A percentile compares a stretch with the other conserved stretches of the same genome.
These are phyloP conservation scores for Habropoda laboriosa DNA, from an alignment of 1,140 invertebrate species.

Conservation along the genomic window DNA sequence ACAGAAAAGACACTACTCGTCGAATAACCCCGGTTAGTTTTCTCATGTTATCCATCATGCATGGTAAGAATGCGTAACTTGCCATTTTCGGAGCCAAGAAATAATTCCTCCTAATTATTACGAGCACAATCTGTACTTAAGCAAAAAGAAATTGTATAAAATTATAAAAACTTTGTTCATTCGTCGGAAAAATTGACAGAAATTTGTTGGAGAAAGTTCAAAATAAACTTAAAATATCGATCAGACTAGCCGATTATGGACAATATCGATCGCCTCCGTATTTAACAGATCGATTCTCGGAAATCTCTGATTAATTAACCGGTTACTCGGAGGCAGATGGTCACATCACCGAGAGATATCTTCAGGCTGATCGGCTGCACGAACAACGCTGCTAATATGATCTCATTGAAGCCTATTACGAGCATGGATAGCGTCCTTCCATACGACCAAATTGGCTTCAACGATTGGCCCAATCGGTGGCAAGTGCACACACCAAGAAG, in stretches of 20 bases:
- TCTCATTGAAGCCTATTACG: conserved; percentile 43
- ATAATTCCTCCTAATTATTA: too few relatives aligned
- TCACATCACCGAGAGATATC: not conserved
- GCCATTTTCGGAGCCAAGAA: too few relatives aligned
- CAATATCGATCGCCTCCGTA: not conserved
- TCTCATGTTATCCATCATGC: too few relatives aligned
- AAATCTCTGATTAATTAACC: conserved; percentile 8
- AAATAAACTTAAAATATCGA: too few relatives aligned
- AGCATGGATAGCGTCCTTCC: not conserved
- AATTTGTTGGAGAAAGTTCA: too few relatives aligned
- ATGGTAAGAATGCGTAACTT: too few relatives aligned
- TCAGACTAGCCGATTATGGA: not conserved
- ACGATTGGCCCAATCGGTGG: conserved; percentile 31
- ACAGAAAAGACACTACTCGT: too few relatives aligned
- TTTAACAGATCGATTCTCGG: not conserved
- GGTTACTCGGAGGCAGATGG: conserved; percentile 8
- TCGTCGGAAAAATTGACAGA: too few relatives aligned
- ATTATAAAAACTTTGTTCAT: too few relatives aligned
- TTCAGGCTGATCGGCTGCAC: not conserved
- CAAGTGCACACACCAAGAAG: not conserved
- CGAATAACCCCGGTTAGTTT: too few relatives aligned
- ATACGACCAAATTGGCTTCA: conserved; percentile 25
- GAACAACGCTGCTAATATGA: conserved; percentile 22
- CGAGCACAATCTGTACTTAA: too few relatives aligned
- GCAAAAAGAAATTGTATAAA: too few relatives aligned